Evolutionary conservation across 2,888 invertebrate species (phyloP).

Genomic region (Perizoma flavofasciatum): DNA sequence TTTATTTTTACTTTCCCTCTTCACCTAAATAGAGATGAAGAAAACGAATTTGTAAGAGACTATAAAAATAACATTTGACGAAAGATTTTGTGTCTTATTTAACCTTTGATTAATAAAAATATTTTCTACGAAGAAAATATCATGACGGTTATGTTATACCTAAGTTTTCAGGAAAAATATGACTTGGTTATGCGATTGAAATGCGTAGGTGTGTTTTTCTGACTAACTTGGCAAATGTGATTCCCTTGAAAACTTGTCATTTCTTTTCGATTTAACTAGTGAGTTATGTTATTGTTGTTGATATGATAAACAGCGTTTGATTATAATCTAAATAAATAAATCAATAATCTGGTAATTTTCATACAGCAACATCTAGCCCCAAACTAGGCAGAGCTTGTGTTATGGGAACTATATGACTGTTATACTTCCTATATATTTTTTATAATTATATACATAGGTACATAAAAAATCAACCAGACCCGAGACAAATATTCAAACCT

Average conservation of each 20-base stretch:
- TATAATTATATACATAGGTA: too few relatives aligned
- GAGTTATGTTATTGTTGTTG: conserved; percentile 12
- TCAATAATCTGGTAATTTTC: too few relatives aligned
- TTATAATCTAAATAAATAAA: conserved; percentile 1
- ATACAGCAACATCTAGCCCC: too few relatives aligned
- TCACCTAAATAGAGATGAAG: conserved; percentile 32
- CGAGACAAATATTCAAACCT: too few relatives aligned
- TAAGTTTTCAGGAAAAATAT: conserved; percentile 24
- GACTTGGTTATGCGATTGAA: conserved; percentile 15
- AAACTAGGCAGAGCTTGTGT: too few relatives aligned
- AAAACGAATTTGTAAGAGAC: conserved; percentile 28
- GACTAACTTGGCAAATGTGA: conserved; percentile 14
- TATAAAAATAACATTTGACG: conserved; percentile 26
- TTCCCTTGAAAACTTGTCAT: conserved; percentile 19
- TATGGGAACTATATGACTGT: too few relatives aligned
- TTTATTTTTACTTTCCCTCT: conserved; percentile 30
- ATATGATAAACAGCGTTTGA: conserved; percentile 5
- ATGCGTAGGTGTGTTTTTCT: conserved; percentile 27
- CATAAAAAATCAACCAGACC: too few relatives aligned
- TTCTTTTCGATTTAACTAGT: not conserved
- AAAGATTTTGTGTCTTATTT: conserved; percentile 33
- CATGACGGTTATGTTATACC: conserved; percentile 14
- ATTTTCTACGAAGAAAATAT: conserved; percentile 20
- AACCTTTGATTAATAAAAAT: conserved; percentile 20
- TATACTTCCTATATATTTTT: too few relatives aligned